Evolutionary conservation across 2,888 invertebrate genomes (phyloP).

Genomic region (Caenorhabditis imperialis): DNA sequence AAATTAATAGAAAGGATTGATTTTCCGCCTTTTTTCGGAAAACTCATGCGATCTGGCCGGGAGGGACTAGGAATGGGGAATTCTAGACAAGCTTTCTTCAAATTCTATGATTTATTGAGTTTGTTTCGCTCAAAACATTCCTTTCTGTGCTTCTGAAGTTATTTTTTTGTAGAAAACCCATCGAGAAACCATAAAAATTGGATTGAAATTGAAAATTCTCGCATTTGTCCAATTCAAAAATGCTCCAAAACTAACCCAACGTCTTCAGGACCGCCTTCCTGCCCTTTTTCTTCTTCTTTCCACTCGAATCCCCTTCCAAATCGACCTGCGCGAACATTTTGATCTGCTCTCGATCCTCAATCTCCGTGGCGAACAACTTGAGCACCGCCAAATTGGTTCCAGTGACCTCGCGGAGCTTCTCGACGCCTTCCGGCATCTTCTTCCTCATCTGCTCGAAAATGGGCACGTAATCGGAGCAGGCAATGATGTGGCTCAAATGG

Average conservation of each 20-base stretch:
- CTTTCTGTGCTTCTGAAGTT: no score
- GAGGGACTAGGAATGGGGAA: no score
- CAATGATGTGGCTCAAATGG: conserved; percentile 84
- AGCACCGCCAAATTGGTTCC: conserved; percentile 90
- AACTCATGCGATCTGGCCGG: no score
- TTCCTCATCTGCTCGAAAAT: conserved; percentile 83
- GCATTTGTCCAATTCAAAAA: no score
- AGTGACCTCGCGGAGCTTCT: conserved; percentile 82
- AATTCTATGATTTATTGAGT: no score
- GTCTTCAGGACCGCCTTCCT: conserved; percentile 59
- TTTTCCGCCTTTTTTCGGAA: no score
- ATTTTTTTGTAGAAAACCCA: no score
- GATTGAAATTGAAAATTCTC: no score
- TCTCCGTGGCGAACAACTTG: conserved; percentile 85
- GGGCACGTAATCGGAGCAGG: conserved; percentile 84
- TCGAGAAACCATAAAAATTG: no score
- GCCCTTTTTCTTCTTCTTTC: conserved; percentile 59
- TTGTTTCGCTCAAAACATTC: no score
- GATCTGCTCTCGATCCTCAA: conserved; percentile 86
- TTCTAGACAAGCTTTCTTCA: no score
- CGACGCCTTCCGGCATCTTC: conserved; percentile 82
- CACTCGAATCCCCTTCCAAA: conserved; percentile 14
- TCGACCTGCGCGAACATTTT: conserved; percentile 58
- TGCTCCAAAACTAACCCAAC: conserved; percentile 38
- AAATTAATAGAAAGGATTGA: no score